Evolutionary conservation across 2,888 invertebrate species (phyloP), one percentile per base, ranked within the genome.

Genomic region (Arrhopalites spinosus): DNA sequence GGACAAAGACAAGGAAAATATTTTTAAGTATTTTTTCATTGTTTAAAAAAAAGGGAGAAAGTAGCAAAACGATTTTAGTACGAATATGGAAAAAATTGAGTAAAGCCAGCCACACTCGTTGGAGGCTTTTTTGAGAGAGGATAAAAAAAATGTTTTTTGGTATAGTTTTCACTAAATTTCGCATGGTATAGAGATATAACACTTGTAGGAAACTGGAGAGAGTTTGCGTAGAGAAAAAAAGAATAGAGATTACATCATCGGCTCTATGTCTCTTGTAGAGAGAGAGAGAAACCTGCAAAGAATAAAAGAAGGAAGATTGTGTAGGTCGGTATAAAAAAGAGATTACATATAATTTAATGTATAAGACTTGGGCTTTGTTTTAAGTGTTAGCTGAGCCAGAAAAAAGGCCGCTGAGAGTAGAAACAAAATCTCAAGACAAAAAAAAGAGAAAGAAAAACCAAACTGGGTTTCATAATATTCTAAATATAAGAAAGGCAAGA

Each of bases 371-470:
- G 50, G 50, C 50, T 50, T 50, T 50, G 50, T 50, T 50, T n/a
- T 50, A 50, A 50, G 50, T 50, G 50, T 50, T 50, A n/a, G 61
- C 27, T 27, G 61, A 61, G 61, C 25, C 61, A 61, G 61, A 61
- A 29, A 61, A n/a, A 61, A 61, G 61, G 29, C 61, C 25, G 25
- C 50, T 50, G 50, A 50, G 50, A 50, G 17, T 50, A 15, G 17
- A 50, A 50, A 25, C 59, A 27, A 59, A 59, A 25, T 59, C 59
- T 13, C 2, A 27, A 59, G 36, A 36, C 36, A 36, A 59, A 25
- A 25, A 36, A 64, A 11, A 64, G 64, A 30, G 36, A 20, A 36
- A 29, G 20, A 8, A 64, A 43, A 29, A 29, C 13, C 13, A 43
- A 64, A 23, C 30, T 30, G 36, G 64, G 27, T 8, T 43, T 15